Evolutionary conservation across 30 jellyfish, hydroid and myxozoan species (phyloP), one percentile per base, ranked within the genome.

Genomic region (Rhopilema esculentum): DNA sequence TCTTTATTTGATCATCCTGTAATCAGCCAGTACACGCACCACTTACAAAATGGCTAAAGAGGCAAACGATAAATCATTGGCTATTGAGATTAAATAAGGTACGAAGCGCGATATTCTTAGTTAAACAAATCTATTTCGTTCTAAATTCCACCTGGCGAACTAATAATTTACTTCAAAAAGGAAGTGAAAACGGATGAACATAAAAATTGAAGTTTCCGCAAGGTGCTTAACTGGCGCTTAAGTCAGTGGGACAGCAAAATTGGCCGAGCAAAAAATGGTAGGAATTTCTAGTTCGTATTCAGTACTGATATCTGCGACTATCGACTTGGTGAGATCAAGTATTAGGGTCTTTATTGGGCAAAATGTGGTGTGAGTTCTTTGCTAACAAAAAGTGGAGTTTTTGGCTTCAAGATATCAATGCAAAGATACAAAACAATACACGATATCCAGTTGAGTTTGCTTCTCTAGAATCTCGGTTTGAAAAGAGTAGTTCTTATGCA

Each of bases 21-120:
- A 85, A 85, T 85, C 88, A 73, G 88, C 83, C 84, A 66, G 64
- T 50, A 65, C 90, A 65, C 72, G 84, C 84, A 65, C 93, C 93
- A 85, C 94, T 85, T 75, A 85, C 85, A 85, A 85, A 85, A 66
- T 85, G 94, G 94, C 88, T 80, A 80, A 80, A 33, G 75, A 72
- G 87, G 33, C 75, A 16, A 30, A 22, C 23, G 19, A 18, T 27
- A 49, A 40, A 12, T 40, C 57, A 32, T 22, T 32, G 53, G 77
- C 33, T 66, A 66, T 66, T 23, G 29, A 66, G 77, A 66, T 66
- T 66, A 66, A 29, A 66, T 6, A 66, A 66, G 50, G 33, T 66
- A 66, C 77, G 8, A 29, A 66, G 30, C 18, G 50, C 50, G 33
- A 23, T 66, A 66, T 66, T 66, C 33, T 66, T 20, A 66, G 9